Conservation (phyloP, 2,888 invertebrate species). For the Habroteleia sp. region DNA sequence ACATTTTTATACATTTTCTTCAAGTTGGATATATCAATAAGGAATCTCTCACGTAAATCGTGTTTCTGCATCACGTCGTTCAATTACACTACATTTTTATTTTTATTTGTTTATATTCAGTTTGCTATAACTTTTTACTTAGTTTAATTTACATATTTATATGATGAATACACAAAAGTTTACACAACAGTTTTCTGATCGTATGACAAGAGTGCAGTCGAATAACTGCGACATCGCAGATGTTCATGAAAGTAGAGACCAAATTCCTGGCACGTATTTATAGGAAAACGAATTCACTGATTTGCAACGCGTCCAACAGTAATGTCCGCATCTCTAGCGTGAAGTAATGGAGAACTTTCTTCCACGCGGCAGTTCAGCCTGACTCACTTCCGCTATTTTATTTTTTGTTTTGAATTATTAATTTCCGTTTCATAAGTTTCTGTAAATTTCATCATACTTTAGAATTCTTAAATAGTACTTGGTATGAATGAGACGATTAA, state of each 20-base stretch:
- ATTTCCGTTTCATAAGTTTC: constrained; percentile 31
- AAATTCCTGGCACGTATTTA: constrained; percentile 55
- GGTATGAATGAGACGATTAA: not conserved
- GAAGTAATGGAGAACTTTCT: constrained; percentile 62
- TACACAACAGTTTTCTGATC: constrained; percentile 31
- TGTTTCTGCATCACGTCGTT: too few relatives aligned
- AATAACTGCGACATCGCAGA: constrained; percentile 26
- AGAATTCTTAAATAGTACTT: constrained; percentile 12
- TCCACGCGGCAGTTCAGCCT: constrained; percentile 23
- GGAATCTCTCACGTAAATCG: too few relatives aligned
- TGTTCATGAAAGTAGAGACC: constrained; percentile 19
- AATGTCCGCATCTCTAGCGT: constrained; percentile 49
- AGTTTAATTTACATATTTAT: not conserved
- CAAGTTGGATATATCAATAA: too few relatives aligned
- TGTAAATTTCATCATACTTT: constrained; percentile 26
- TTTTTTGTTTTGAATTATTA: constrained; percentile 49
- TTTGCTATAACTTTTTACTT: too few relatives aligned
- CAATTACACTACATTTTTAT: too few relatives aligned
- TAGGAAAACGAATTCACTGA: constrained; percentile 42
- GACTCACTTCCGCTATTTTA: constrained; percentile 24
- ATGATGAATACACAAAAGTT: constrained; percentile 29
- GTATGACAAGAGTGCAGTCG: constrained; percentile 1
- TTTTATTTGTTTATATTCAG: too few relatives aligned
- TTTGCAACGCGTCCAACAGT: constrained; percentile 51
- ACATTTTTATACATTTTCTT: too few relatives aligned